Evolutionary conservation across 1,140 invertebrate species (phyloP).

Genomic region (Heliconius hermathena): DNA sequence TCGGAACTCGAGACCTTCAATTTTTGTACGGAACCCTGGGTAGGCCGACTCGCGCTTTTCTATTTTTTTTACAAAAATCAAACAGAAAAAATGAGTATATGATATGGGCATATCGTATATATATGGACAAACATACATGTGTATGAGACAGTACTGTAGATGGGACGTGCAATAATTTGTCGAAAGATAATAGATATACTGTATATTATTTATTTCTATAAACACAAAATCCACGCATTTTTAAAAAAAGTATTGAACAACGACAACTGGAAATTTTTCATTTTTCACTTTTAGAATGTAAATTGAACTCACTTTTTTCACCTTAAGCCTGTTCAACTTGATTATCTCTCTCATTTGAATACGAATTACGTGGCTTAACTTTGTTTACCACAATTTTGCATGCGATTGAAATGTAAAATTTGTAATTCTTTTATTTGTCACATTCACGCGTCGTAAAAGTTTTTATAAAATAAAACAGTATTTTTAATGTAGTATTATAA

Average conservation of each 20-base stretch:
- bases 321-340: background rate
- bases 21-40: too few relatives aligned
- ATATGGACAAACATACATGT: too few relatives aligned
- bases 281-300: background rate
- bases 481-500: too few relatives aligned
- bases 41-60: too few relatives aligned
- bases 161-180: too few relatives aligned
- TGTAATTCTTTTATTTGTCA: background rate
- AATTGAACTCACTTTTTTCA: background rate
- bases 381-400: constrained; percentile 36
- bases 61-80: too few relatives aligned
- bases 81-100: too few relatives aligned
- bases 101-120: too few relatives aligned
- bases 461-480: background rate
- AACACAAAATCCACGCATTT: background rate
- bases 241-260: background rate
- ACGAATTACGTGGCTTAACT: constrained; percentile 36
- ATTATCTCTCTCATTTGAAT: constrained; percentile 39
- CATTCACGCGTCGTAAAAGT: background rate
- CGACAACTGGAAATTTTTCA: background rate
- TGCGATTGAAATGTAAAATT: constrained; percentile 37
- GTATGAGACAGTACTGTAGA: too few relatives aligned
- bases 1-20: too few relatives aligned
- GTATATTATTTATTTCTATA: too few relatives aligned
- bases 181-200: too few relatives aligned